Evolutionary conservation across 2,797 vertebrate species (phyloP).

Genomic region (Gallinago solitaria): DNA sequence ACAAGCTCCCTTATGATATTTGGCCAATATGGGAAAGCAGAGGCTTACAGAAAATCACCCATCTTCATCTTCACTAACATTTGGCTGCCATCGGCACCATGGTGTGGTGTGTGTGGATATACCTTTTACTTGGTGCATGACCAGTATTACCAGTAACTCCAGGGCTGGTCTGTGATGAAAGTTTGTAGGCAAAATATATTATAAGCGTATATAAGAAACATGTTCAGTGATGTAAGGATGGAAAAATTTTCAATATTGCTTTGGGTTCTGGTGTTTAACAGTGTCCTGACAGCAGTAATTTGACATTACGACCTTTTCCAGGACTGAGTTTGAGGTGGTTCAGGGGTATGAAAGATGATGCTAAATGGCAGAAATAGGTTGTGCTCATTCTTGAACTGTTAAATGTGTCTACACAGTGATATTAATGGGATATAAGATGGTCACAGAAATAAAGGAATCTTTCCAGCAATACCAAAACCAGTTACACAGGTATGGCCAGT

Average conservation of each 20-base stretch:
- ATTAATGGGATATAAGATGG: neutral
- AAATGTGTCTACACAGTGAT: neutral
- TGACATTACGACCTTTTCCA: slow-evolving; percentile 41
- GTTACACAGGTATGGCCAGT: neutral
- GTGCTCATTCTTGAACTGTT: neutral
- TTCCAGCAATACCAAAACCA: neutral
- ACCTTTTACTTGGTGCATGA: neutral
- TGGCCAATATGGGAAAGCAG: neutral
- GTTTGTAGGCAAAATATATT: slow-evolving; percentile 62
- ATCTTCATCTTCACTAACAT: neutral
- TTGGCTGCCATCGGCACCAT: neutral
- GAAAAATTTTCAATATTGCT: slow-evolving; percentile 62
- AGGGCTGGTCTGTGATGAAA: slow-evolving; percentile 53
- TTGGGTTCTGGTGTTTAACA: slow-evolving; percentile 52
- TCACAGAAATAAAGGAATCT: neutral
- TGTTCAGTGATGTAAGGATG: neutral
- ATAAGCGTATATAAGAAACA: slow-evolving; percentile 58
- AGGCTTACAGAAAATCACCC: neutral
- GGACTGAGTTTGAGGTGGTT: neutral
- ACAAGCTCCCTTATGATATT: neutral
- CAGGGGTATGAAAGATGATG: neutral
- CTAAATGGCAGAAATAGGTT: neutral
- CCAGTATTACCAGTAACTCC: slow-evolving; percentile 45
- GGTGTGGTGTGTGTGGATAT: neutral
- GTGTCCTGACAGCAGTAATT: slow-evolving; percentile 16